phyloP scores from a whole-genome alignment of 2,113 vertebrate genomes.

The Perca schrenkii region DNA sequence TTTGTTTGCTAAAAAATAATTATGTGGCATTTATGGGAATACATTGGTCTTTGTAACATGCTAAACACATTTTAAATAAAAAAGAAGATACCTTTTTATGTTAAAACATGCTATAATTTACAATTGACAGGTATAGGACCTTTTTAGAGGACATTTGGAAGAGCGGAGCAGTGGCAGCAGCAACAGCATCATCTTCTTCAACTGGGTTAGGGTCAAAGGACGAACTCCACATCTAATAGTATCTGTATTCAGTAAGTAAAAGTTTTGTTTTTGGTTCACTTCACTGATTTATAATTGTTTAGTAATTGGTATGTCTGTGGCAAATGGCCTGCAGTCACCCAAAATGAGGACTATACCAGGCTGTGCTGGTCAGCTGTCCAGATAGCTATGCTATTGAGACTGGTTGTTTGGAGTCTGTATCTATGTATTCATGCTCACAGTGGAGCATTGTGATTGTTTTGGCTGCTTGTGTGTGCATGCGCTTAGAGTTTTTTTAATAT shows the following conservation, averaged over 20 bases:
- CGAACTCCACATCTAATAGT: neutral
- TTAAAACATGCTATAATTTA: neutral
- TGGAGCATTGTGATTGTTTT: slow-evolving; percentile 41
- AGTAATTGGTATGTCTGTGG: neutral
- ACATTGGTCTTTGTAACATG: neutral
- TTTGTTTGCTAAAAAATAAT: neutral
- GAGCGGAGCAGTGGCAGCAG: neutral
- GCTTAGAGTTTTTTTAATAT: slow-evolving; percentile 5
- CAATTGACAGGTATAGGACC: slow-evolving; percentile 14
- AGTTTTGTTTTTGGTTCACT: neutral
- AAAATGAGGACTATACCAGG: slow-evolving; percentile 22
- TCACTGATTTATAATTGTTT: neutral
- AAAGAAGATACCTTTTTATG: neutral
- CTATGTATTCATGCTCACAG: slow-evolving; percentile 36
- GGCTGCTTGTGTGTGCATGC: slow-evolving; percentile 13
- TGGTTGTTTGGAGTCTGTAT: slow-evolving; percentile 35
- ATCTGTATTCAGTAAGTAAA: slow-evolving; percentile 45
- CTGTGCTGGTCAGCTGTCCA: slow-evolving; percentile 34
- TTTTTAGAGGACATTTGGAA: neutral
- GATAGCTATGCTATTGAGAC: slow-evolving; percentile 15
- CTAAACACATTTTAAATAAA: neutral
- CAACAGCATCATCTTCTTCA: slow-evolving; percentile 4
- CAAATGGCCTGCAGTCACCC: neutral
- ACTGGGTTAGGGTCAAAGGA: neutral
- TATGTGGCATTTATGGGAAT: neutral